These are phyloP conservation scores for Ditylenchus weischeri DNA, from an alignment of 2,888 invertebrate species.

Conservation along the genomic window DNA sequence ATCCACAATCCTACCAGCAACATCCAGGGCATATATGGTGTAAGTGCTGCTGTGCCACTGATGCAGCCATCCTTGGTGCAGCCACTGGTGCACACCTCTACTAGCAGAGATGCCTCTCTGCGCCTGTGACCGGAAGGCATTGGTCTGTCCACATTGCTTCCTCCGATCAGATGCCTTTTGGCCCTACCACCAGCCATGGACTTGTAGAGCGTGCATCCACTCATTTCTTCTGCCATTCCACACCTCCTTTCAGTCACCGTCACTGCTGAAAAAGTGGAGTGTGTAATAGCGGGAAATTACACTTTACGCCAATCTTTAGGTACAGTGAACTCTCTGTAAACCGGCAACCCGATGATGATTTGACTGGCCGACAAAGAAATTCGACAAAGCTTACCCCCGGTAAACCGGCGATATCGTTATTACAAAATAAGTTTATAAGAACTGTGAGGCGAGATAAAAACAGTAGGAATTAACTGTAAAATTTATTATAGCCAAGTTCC, in stretches of 20 bases:
- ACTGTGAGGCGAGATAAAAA: too few species aligned
- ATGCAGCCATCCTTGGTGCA: constrained; percentile 38
- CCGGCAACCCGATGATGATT: too few species aligned
- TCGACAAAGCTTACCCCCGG: too few species aligned
- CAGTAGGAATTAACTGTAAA: too few species aligned
- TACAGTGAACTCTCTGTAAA: too few species aligned
- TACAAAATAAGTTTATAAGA: too few species aligned
- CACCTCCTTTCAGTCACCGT: constrained; percentile 51
- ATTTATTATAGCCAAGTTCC: too few species aligned
- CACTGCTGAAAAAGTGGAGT: constrained; percentile 35
- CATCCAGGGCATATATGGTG: background rate
- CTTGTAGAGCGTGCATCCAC: constrained; percentile 55
- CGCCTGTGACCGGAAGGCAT: constrained; percentile 25
- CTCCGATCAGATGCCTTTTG: constrained; percentile 35
- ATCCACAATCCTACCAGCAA: background rate
- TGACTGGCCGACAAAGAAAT: too few species aligned
- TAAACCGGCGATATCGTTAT: too few species aligned
- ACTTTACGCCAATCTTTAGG: too few species aligned
- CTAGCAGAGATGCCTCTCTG: constrained; percentile 34
- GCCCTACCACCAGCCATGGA: constrained; percentile 19
- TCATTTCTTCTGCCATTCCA: constrained; percentile 44
- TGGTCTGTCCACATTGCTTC: constrained; percentile 26
- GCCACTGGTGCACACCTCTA: constrained; percentile 43
- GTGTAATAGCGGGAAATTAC: too few species aligned
- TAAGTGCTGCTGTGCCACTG: constrained; percentile 5